Conservation (phyloP, 2,113 vertebrate species). For the Cranoglanis bouderius region DNA sequence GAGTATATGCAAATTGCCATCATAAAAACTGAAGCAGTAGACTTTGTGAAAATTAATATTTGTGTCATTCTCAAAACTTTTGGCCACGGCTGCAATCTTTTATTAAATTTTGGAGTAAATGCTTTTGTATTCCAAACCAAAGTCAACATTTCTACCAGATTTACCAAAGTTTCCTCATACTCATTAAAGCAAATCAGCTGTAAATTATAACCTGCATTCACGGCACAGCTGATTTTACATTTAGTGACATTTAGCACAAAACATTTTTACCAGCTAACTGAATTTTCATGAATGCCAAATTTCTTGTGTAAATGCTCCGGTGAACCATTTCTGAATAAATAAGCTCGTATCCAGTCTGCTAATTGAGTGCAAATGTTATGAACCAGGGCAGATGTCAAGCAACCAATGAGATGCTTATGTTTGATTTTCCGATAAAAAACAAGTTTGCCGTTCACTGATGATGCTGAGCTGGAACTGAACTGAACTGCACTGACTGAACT, state of each 20-base stretch:
- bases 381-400: not conserved
- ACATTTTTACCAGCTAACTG: not conserved
- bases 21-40: too few relatives aligned
- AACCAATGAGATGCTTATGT: not conserved
- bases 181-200: not conserved
- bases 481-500: not conserved
- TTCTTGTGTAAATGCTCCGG: not conserved
- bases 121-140: not conserved
- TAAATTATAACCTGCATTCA: not conserved
- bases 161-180: too few relatives aligned
- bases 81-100: too few relatives aligned
- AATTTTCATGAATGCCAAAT: not conserved
- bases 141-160: not conserved
- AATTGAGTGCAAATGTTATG: too few relatives aligned
- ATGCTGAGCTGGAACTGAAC: not conserved
- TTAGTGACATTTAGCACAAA: not conserved
- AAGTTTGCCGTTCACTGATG: not conserved
- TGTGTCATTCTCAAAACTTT: too few relatives aligned
- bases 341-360: not conserved
- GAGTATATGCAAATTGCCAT: too few relatives aligned
- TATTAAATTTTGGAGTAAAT: not conserved
- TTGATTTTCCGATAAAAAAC: not conserved
- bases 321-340: not conserved
- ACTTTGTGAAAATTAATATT: too few relatives aligned
- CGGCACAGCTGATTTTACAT: not conserved